These are phyloP conservation scores for Cistogaster globosa DNA, from an alignment of 2,888 invertebrate genomes.

Conservation along the genomic window DNA sequence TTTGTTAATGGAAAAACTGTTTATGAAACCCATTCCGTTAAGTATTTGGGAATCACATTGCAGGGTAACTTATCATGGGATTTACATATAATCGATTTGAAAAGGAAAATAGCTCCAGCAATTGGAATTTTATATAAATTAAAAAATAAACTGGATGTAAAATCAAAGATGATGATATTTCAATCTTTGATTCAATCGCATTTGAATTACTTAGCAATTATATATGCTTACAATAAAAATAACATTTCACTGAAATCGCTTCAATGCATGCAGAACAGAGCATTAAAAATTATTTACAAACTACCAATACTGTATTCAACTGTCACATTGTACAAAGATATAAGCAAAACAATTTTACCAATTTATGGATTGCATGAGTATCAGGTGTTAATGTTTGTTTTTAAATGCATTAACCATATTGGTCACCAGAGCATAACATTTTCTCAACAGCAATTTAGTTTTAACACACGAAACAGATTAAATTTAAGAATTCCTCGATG, in stretches of 20 bases:
- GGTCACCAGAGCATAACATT: constrained; percentile 1
- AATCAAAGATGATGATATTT: constrained; percentile 1
- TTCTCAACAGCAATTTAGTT: background rate
- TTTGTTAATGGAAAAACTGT: background rate
- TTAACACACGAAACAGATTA: background rate
- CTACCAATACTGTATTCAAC: too few relatives aligned
- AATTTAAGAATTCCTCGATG: constrained; percentile 1
- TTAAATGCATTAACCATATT: background rate
- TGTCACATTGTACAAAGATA: too few relatives aligned
- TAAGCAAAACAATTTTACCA: too few relatives aligned
- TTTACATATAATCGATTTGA: background rate
- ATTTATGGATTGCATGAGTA: too few relatives aligned
- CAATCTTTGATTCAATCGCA: background rate
- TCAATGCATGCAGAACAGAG: background rate
- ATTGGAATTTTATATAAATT: constrained; percentile 5
- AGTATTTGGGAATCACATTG: background rate
- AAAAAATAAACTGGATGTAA: background rate
- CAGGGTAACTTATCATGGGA: background rate
- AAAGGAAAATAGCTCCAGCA: constrained; percentile 3
- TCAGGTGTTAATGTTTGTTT: too few relatives aligned
- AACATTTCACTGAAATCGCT: background rate
- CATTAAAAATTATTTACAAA: too few relatives aligned
- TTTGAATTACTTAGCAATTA: too few relatives aligned
- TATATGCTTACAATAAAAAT: too few relatives aligned
- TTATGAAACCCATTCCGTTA: constrained; percentile 1